Evolutionary conservation across 2,888 invertebrate species (phyloP).

Genomic region (Loripinus fragilis): DNA sequence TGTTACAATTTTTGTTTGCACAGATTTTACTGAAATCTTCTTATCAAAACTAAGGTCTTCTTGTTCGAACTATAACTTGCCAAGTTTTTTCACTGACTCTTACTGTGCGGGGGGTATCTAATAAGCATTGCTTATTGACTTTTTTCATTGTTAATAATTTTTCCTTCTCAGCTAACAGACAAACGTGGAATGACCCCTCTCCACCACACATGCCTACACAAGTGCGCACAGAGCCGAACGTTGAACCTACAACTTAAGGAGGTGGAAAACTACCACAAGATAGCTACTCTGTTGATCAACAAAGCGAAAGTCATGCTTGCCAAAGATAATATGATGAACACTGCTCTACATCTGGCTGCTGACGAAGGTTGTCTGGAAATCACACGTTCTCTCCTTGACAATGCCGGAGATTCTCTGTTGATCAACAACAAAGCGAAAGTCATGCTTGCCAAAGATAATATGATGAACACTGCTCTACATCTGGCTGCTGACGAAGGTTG

Average conservation of each 20-base stretch:
- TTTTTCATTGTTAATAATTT: too few relatives aligned
- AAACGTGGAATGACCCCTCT: conserved; percentile 11
- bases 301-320: neutral
- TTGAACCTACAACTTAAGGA: neutral
- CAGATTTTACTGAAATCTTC: too few relatives aligned
- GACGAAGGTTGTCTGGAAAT: conserved; percentile 9
- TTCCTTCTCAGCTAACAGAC: conserved; percentile 8
- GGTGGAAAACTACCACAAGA: neutral
- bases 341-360: neutral
- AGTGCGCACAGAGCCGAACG: neutral
- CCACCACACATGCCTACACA: neutral
- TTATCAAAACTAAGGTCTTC: too few relatives aligned
- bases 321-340: neutral
- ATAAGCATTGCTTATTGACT: too few relatives aligned
- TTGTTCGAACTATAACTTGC: too few relatives aligned
- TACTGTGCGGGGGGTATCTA: too few relatives aligned
- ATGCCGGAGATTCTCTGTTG: neutral
- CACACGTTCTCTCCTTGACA: neutral
- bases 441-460: neutral
- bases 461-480: neutral
- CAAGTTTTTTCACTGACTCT: too few relatives aligned
- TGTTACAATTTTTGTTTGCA: too few relatives aligned
- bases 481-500: conserved; percentile 7
- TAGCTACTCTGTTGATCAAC: neutral
- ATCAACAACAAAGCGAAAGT: neutral